These are phyloP conservation scores for Muntiacus reevesi DNA, from an alignment of 2,113 vertebrate species.

Conservation along the genomic window DNA sequence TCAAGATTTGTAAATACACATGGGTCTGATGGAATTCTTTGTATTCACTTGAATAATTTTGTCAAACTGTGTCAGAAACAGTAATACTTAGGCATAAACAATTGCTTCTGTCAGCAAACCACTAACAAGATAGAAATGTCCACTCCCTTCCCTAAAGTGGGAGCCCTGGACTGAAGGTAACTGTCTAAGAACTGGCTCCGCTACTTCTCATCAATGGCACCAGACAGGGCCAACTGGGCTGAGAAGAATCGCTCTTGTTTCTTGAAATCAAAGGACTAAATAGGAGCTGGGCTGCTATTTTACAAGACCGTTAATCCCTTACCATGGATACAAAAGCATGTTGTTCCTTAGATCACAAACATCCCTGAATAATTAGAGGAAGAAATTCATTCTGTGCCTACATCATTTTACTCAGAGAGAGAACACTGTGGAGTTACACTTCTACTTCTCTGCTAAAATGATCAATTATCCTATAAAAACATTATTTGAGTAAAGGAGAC, in stretches of 20 bases:
- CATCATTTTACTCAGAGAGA: background rate
- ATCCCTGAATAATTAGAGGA: background rate
- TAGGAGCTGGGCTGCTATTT: conserved; percentile 13
- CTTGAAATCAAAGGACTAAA: conserved; percentile 23
- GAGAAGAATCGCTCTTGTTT: conserved; percentile 60
- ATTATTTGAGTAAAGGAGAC: background rate
- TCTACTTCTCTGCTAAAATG: background rate
- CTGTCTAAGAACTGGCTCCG: conserved; percentile 13
- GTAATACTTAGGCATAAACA: background rate
- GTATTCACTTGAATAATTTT: background rate
- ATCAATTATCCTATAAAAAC: background rate
- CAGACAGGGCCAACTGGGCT: background rate
- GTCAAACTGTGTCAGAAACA: background rate
- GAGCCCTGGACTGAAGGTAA: background rate
- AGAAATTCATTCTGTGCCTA: conserved; percentile 8
- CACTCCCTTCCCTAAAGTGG: background rate
- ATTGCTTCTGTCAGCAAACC: background rate
- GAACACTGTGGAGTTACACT: background rate
- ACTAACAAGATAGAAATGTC: background rate
- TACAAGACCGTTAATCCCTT: conserved; percentile 47
- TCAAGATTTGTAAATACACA: background rate
- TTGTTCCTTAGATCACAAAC: conserved; percentile 20
- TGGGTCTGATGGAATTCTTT: background rate
- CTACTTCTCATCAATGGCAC: background rate
- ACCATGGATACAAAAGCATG: background rate